Percentiles rank a stretch among this genome's conserved stretches.
Evolutionary conservation across 1,140 invertebrate genomes (phyloP).

Genomic region (Drosophila leontia): DNA sequence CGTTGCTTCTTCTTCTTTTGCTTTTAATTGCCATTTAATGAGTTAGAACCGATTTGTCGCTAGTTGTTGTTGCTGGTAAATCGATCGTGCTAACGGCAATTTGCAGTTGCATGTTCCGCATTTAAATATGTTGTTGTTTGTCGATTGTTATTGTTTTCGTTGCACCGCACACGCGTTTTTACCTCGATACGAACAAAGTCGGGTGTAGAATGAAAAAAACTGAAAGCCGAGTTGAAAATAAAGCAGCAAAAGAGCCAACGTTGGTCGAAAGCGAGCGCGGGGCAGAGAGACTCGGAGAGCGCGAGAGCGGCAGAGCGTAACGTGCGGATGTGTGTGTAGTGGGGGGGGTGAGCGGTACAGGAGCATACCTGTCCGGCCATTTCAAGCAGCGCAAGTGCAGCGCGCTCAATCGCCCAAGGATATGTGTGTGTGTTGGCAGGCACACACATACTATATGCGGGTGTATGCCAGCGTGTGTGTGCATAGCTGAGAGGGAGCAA

Average conservation of each 20-base stretch:
- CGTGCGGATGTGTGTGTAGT: constrained; percentile 9
- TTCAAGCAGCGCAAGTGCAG: constrained; percentile 76
- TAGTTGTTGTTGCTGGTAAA: constrained; percentile 27
- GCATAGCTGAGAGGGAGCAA: constrained; percentile 39
- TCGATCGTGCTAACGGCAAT: constrained; percentile 53
- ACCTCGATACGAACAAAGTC: constrained; percentile 76
- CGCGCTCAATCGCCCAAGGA: constrained; percentile 65
- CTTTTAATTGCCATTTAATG: constrained; percentile 64
- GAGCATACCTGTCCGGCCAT: constrained; percentile 62
- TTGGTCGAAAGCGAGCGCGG: constrained; percentile 16
- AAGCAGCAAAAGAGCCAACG: constrained; percentile 42
- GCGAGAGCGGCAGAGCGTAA: constrained; percentile 30
- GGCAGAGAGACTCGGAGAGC: no score
- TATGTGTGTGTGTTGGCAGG: constrained; percentile 14
- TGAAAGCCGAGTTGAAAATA: constrained; percentile 66
- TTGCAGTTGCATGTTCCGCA: constrained; percentile 51
- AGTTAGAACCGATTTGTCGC: constrained; percentile 30
- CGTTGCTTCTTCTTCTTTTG: constrained; percentile 10
- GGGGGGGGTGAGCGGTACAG: constrained; percentile 11
- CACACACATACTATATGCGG: constrained; percentile 7
- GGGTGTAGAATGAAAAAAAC: constrained; percentile 72
- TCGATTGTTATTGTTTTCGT: constrained; percentile 19
- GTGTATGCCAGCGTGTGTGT: constrained; percentile 4
- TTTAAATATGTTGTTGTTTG: constrained; percentile 27
- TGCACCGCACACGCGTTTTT: constrained; percentile 56